Evolutionary conservation across 2,797 vertebrate genomes (phyloP).

Genomic region (Peromyscus aztecus): DNA sequence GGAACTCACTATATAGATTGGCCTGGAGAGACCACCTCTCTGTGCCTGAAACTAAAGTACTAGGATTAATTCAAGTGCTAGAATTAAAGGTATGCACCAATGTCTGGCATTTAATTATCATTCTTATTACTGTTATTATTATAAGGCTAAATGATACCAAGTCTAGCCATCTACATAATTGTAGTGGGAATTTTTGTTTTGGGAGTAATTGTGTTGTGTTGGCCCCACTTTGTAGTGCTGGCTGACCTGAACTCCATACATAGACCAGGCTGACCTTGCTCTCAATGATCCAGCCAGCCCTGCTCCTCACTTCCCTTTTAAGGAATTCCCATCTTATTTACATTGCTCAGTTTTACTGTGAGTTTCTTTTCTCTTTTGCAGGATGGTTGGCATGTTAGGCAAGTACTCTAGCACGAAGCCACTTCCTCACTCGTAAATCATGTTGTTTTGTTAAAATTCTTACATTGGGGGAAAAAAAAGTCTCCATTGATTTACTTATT

Average conservation of each 20-base stretch:
- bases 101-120: not conserved
- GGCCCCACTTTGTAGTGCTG: not conserved
- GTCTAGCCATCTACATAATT: not conserved
- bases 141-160: not conserved
- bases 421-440: not conserved
- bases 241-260: not conserved
- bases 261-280: not conserved
- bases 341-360: not conserved
- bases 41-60: not conserved
- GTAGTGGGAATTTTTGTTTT: not conserved
- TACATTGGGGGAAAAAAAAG: not conserved
- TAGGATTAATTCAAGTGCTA: not conserved
- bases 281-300: not conserved
- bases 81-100: not conserved
- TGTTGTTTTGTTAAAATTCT: not conserved
- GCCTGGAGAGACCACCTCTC: too few relatives aligned
- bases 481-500: not conserved
- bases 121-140: not conserved
- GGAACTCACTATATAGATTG: not conserved
- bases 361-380: not conserved
- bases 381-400: not conserved
- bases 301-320: not conserved
- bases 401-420: not conserved
- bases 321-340: not conserved
- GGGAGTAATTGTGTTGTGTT: not conserved